Evolutionary conservation across 2,113 vertebrate genomes (phyloP), one percentile per base, ranked within the genome.

Genomic region (Myiozetetes cayanensis): DNA sequence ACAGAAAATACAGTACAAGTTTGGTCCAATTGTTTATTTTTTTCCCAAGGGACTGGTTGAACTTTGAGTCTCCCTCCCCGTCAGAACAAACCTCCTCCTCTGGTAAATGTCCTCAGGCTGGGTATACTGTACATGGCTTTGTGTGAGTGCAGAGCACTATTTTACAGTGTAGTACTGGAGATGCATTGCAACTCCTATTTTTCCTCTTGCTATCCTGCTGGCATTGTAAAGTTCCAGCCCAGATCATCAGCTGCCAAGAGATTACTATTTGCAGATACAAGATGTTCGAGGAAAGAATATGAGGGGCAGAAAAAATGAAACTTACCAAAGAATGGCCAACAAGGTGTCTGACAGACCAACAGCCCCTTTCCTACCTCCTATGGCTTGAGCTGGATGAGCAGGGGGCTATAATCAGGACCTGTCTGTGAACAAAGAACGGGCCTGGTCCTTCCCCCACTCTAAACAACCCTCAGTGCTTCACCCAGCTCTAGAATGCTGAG

Each of bases 401-500:
- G 58, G 46, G 33, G 31, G 22, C 23, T 46, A 37, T 50, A 41
- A n/a, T 7, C 25, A 85, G 59, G 28, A 67, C 31, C 35, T 14
- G 20, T 10, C 20, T 62, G 37, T 1, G 0, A 61, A 21, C 28
- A 63, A 66, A 83, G 73, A 61, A 62, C 3, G 17, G 65, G 35
- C 21, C 61, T 70, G 24, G 20, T 77, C 53, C 61, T 89, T 37
- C 71, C 44, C 39, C 22, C 11, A 9, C 31, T 62, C 14, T 23
- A 65, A 20, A 19, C 44, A 37, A 6, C 49, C 37, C 25, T 53
- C 49, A 55, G 37, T 33, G 17, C 27, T 76, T 41, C 22, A 46
- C 10, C 4, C 23, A 0, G 49, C 83, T 77, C 43, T 35, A 71
- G 61, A 74, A n/a, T 0, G 1, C 53, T 58, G 35, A 52, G 0